Evolutionary conservation across 2,113 vertebrate genomes (phyloP), one percentile per base, ranked within the genome.

Genomic region (Pao palembangensis): DNA sequence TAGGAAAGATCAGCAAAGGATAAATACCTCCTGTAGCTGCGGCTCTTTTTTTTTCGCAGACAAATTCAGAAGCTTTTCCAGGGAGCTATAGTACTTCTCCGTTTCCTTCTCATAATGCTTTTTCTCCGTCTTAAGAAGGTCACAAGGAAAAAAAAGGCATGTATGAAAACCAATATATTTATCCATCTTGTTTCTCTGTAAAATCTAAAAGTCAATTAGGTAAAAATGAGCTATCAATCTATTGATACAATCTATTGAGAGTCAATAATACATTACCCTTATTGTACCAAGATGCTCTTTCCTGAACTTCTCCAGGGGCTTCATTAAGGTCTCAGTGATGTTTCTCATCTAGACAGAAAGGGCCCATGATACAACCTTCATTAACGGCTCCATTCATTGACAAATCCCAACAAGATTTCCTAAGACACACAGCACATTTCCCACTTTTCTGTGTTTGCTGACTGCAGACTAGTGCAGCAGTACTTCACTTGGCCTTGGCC

Each of bases 41-140:
- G 94, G 89, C 71, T 99, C 96, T 78, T 98, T 99, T 93, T 99
- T 99, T 90, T 94, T 98, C 17, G 96, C 91, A 4, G 97, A 99
- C 85, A 99, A 90, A 78, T 92, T 96, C 73, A 98, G 82, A 85
- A 98, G 94, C 58, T 99, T 99, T 69, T 99, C 96, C 84, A 99
- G 80, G 31, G 93, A 90, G 78, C 93, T 97, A 79, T 98, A 99
- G 86, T 98, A 99, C 73, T 95, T 99, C 73, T 99, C 97, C 0
- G 97, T 98, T 81, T 99, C 96, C 85, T 99, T 99, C 87, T 99
- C 96, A 73, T 95, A 99, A 78, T 87, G 95, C 88, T 99, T 99
- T 82, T 94, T 97, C 82, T 96, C 94, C 68, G 94, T 92, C 97
- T 98, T 64, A 1, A 82, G 82, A 69, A 62, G 23, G 19, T 6